A percentile compares a stretch with the other conserved stretches of the same genome.
Conservation (phyloP, 2,888 invertebrate species). For the Eucriotettix oculatus region DNA sequence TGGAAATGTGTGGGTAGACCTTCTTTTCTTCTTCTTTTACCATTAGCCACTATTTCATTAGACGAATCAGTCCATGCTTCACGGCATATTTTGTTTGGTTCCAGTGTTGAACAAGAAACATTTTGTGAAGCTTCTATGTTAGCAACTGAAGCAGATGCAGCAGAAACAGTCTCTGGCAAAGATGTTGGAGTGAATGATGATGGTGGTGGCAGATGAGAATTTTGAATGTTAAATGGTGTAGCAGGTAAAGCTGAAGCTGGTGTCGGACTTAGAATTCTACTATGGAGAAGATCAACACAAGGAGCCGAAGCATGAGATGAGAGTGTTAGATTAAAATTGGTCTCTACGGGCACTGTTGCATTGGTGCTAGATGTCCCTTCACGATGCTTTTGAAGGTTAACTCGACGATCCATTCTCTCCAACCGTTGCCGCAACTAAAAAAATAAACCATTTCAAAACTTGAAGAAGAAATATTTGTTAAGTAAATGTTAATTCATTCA, state of each 20-base stretch:
- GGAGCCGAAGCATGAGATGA: too few relatives aligned
- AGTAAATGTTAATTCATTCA: too few relatives aligned
- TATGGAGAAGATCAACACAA: too few relatives aligned
- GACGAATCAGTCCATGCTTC: too few relatives aligned
- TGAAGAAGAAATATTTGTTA: too few relatives aligned
- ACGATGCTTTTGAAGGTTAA: conserved; percentile 27
- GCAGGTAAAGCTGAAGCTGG: too few relatives aligned
- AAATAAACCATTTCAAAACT: neutral
- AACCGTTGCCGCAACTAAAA: conserved; percentile 46
- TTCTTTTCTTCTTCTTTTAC: neutral
- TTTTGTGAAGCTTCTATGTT: neutral
- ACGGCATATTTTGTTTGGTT: too few relatives aligned
- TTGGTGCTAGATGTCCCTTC: conserved; percentile 8
- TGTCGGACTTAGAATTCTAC: too few relatives aligned
- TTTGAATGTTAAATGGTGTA: too few relatives aligned
- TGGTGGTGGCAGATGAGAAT: neutral
- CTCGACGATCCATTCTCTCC: conserved; percentile 48
- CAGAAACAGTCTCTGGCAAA: neutral
- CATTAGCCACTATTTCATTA: neutral
- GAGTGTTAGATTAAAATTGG: neutral
- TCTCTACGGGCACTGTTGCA: neutral
- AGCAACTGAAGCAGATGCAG: neutral
- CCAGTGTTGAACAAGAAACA: too few relatives aligned
- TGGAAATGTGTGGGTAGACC: too few relatives aligned
- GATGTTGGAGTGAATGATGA: neutral